Percentiles rank a stretch among this genome's conserved stretches.
Evolutionary conservation across 2,797 vertebrate genomes (phyloP).

Genomic region (Alosa sapidissima): DNA sequence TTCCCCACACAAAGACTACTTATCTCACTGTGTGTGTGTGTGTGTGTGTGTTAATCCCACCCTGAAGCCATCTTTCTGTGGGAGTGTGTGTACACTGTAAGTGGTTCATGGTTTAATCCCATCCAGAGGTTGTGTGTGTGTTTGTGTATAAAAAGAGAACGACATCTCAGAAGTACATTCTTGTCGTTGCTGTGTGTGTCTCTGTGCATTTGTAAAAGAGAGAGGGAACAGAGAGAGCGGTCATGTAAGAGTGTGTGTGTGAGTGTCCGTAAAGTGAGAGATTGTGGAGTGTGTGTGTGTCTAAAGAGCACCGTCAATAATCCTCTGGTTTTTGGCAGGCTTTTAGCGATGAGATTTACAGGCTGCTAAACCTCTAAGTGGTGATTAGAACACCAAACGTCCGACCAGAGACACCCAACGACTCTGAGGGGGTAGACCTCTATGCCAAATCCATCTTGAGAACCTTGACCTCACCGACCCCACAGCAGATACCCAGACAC

Average conservation of each 20-base stretch:
- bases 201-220: neutral
- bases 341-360: neutral
- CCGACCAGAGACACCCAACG: too few species aligned
- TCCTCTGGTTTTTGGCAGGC: neutral
- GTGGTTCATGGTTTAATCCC: neutral
- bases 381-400: neutral
- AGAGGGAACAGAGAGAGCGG: too few species aligned
- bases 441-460: too few species aligned
- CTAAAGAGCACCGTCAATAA: neutral
- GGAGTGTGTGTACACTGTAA: constrained; percentile 1
- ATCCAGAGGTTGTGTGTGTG: neutral
- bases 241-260: neutral
- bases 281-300: neutral
- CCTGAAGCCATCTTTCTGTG: neutral
- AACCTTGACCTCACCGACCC: too few species aligned
- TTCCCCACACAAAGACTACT: constrained; percentile 61
- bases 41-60: constrained; percentile 8
- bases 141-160: neutral
- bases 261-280: neutral
- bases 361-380: neutral
- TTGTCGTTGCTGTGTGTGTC: neutral
- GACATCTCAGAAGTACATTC: neutral
- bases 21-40: constrained; percentile 50
- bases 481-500: too few species aligned
- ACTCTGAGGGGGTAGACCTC: neutral